Conservation (phyloP, 2,797 vertebrate species). For the Sorex maritimensis region DNA sequence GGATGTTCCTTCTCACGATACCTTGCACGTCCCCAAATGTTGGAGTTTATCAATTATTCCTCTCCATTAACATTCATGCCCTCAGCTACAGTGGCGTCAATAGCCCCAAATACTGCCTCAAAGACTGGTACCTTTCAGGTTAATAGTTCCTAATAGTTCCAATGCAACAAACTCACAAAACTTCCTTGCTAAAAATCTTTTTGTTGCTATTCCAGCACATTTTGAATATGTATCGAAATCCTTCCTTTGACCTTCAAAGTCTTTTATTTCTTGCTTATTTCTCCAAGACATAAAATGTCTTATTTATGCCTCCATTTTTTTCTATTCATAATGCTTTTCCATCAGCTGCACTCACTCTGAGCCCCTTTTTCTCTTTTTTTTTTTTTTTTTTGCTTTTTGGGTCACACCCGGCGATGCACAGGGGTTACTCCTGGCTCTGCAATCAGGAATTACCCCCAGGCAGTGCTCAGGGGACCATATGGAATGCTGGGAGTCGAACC, state of each 20-base stretch:
- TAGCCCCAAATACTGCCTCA: neutral
- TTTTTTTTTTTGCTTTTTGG: too few relatives aligned
- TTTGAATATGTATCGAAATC: neutral
- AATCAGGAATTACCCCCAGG: too few relatives aligned
- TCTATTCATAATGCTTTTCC: neutral
- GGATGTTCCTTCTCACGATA: neutral
- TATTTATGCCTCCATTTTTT: neutral
- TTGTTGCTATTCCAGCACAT: neutral
- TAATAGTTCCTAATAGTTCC: too few relatives aligned
- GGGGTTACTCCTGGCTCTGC: too few relatives aligned
- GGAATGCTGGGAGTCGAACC: too few relatives aligned
- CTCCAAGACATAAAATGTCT: neutral
- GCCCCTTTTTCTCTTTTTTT: neutral
- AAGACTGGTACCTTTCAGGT: neutral
- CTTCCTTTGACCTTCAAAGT: neutral
- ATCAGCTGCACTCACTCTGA: neutral
- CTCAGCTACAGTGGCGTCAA: neutral
- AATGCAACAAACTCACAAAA: neutral
- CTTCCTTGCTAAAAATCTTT: slow-evolving; percentile 11
- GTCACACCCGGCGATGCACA: too few relatives aligned
- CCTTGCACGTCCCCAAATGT: neutral
- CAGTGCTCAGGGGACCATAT: too few relatives aligned
- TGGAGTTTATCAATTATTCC: neutral
- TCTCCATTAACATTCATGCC: neutral
- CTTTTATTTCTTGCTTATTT: too few relatives aligned